Evolutionary conservation across 2,797 vertebrate species (phyloP), one percentile per base, ranked within the genome.

Genomic region (Tangara arthus): DNA sequence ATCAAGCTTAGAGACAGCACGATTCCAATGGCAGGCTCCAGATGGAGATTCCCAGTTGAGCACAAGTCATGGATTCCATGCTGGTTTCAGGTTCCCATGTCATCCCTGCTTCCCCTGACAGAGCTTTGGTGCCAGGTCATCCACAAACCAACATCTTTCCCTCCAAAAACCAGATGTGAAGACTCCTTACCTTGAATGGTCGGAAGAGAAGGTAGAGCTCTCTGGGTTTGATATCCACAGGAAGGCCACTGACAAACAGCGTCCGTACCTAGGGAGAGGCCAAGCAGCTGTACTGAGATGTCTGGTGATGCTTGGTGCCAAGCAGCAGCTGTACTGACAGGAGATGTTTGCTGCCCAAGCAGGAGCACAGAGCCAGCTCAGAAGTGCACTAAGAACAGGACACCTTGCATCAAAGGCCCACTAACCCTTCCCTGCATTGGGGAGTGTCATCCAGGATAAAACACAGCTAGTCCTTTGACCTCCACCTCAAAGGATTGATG

Each of bases 191-290:
- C 98, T 98, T 98, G 95, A 98, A 98, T 1, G 98, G 98, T 89
- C 98, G 96, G 90, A 98, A 98, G 65, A 98, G 98, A 64, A 98
- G 95, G 90, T 98, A 98, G 37, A 98, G 98, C 87, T 98, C 98
- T 95, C 98, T 97, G 75, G 98, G 98, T 68, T 98, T 98, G 96
- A 98, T 98, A 87, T 98, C 98, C 97, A 98, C 97, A 22, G 98
- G 98, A 84, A 98, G 98, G 15, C 98, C 98, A 80, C 98, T 98
- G 96, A 98, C 98, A 75, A 98, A 98, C 59, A 98, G 97, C 1
- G 98, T 98, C 68, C 98, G 97, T 80, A 98, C 98, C 98, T 98
- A 88, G 52, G 82, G 84, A 96, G 47, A 97, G 35, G 87, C 63
- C 63, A 93, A 42, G 0, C 14, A 71, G 79, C 34, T 71, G 55